Evolutionary conservation across 2,113 vertebrate species (phyloP).

Genomic region (Entelurus aequoreus): DNA sequence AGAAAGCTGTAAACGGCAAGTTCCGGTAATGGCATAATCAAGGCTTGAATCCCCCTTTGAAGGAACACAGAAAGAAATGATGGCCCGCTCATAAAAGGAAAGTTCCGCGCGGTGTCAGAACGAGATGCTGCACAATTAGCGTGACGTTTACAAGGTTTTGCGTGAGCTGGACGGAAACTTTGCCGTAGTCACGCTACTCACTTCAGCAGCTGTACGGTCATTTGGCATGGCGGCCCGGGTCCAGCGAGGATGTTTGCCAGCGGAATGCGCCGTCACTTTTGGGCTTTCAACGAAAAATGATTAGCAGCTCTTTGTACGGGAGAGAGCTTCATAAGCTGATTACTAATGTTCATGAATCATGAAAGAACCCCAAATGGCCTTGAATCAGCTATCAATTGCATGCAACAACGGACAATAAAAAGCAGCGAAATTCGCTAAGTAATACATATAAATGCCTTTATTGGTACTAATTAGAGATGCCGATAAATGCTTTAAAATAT

Average conservation of each 20-base stretch:
- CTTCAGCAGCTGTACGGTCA: conserved; percentile 40
- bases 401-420: no score
- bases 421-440: no score
- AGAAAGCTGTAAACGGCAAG: conserved; percentile 16
- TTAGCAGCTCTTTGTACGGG: conserved; percentile 9
- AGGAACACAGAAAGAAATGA: conserved; percentile 29
- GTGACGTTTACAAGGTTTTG: conserved; percentile 58
- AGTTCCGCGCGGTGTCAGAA: conserved; percentile 44
- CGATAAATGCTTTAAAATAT: no score
- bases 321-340: conserved; percentile 3
- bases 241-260: conserved; percentile 37
- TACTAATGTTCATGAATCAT: conserved; percentile 7
- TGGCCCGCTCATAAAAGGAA: conserved; percentile 37
- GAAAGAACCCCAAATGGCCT: background rate
- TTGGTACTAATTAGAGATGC: no score
- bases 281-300: conserved; percentile 14
- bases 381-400: background rate
- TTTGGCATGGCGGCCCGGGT: conserved; percentile 39
- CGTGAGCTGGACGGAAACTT: conserved; percentile 48
- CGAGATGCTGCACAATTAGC: conserved; percentile 56
- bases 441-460: no score
- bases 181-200: conserved; percentile 55
- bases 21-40: conserved; percentile 25
- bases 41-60: conserved; percentile 38
- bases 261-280: conserved; percentile 35